A percentile compares a stretch with the other conserved stretches of the same genome.
Conservation (phyloP, 2,113 vertebrate genomes). For the Rhagologus leucostigma region DNA sequence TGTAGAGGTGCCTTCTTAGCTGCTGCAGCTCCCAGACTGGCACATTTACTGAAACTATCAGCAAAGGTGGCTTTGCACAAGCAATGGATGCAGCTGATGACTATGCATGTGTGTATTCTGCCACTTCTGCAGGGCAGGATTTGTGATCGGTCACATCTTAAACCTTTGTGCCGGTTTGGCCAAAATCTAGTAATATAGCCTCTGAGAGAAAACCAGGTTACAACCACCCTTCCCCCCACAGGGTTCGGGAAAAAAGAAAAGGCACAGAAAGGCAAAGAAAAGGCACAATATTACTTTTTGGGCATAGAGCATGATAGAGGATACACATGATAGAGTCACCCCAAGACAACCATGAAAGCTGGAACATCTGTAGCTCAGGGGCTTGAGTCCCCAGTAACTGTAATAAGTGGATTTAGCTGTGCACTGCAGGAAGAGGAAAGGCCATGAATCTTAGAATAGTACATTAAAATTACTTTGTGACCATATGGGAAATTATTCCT, state of each 20-base stretch:
- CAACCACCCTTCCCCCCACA: too few relatives aligned
- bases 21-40: neutral
- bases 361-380: neutral
- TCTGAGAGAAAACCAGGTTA: too few relatives aligned
- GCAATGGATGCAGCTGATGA: neutral
- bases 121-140: neutral
- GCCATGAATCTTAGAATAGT: neutral
- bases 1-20: neutral
- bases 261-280: too few relatives aligned
- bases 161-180: too few relatives aligned
- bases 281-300: too few relatives aligned
- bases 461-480: neutral
- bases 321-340: too few relatives aligned
- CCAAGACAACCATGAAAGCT: neutral
- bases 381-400: neutral
- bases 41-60: neutral
- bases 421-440: neutral
- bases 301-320: too few relatives aligned
- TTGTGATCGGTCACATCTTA: neutral
- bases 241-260: too few relatives aligned
- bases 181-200: too few relatives aligned
- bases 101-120: neutral
- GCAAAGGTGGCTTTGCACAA: neutral
- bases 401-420: neutral
- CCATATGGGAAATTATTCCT: neutral